Percentiles rank a stretch among this genome's conserved stretches.
phyloP scores from a whole-genome alignment of 2,888 invertebrate species.

The Chrysina gloriosa region DNA sequence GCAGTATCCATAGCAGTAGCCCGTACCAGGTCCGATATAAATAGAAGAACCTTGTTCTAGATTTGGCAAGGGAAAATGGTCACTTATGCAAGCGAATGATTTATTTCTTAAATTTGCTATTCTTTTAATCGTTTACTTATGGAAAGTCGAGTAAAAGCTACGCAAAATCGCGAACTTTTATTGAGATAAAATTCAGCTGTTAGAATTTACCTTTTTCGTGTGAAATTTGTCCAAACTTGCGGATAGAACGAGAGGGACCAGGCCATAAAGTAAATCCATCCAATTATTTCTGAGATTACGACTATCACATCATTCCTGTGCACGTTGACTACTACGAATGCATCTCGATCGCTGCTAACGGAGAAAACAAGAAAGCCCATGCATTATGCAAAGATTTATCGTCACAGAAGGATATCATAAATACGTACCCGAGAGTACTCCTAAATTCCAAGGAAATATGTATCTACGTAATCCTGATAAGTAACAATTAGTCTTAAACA shows the following conservation, averaged over 20 bases:
- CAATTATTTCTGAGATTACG: constrained; percentile 80
- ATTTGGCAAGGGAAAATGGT: no score
- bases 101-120: no score
- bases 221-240: constrained; percentile 88
- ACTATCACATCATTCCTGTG: constrained; percentile 76
- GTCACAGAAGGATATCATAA: constrained; percentile 6
- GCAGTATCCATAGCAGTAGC: no score
- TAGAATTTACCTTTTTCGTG: constrained; percentile 75
- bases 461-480: constrained; percentile 31
- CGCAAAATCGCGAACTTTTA: no score
- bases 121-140: no score
- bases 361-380: constrained; percentile 54
- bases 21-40: no score
- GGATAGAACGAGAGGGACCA: constrained; percentile 98
- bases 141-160: no score
- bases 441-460: constrained; percentile 9
- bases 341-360: constrained; percentile 45
- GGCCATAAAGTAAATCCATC: constrained; percentile 96
- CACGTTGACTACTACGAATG: constrained; percentile 79
- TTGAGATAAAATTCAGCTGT: no score
- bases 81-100: no score
- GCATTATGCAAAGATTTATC: constrained; percentile 16
- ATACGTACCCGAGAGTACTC: constrained; percentile 22
- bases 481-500: constrained; percentile 20
- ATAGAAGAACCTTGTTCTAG: no score